Evolutionary conservation across 2,113 vertebrate species (phyloP).

Genomic region (Seriola rivoliana): DNA sequence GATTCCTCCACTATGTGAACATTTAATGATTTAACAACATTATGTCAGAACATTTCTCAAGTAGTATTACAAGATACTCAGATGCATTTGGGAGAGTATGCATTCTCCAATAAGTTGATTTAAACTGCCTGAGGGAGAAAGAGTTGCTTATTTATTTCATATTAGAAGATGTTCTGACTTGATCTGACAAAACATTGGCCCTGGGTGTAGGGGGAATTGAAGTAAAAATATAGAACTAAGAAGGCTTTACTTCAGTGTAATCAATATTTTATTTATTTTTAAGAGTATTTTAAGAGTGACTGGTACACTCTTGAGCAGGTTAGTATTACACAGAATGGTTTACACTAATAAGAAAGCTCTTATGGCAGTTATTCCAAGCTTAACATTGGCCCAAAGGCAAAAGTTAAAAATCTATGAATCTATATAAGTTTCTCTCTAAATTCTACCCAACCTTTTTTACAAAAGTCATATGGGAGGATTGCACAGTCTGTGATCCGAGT

Average conservation of each 20-base stretch:
- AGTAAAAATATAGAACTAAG: neutral
- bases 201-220: neutral
- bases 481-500: neutral
- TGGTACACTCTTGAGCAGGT: neutral
- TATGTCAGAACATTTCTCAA: conserved; percentile 20
- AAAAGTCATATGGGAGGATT: no score
- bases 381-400: neutral
- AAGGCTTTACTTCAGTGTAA: conserved; percentile 6
- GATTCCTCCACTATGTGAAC: neutral
- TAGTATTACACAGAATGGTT: neutral
- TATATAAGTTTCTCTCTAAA: no score
- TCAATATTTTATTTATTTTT: conserved; percentile 12
- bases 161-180: conserved; percentile 3
- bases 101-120: conserved; percentile 31
- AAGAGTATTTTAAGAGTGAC: conserved; percentile 10
- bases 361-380: conserved; percentile 2
- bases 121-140: conserved; percentile 15
- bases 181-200: conserved; percentile 27
- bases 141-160: conserved; percentile 34
- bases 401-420: neutral
- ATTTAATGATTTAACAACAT: conserved; percentile 1
- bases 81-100: neutral
- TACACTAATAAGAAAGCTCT: conserved; percentile 18
- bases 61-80: neutral
- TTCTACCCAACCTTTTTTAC: no score